phyloP scores from a whole-genome alignment of 2,797 vertebrate species.

The Alectoris magna region DNA sequence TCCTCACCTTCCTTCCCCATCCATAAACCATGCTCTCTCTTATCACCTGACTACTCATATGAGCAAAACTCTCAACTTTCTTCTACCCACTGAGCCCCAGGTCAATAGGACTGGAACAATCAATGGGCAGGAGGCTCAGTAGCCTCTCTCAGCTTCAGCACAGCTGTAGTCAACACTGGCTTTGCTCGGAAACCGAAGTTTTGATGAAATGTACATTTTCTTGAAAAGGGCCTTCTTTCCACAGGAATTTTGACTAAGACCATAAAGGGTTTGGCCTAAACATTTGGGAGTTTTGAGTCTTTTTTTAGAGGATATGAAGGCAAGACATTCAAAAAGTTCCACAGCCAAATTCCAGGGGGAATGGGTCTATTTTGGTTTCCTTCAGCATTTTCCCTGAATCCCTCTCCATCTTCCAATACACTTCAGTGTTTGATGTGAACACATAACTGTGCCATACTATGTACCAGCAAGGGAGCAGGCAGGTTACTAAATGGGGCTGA shows the following conservation, averaged over 20 bases:
- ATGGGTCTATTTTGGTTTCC: constrained; percentile 29
- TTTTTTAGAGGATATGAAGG: constrained; percentile 35
- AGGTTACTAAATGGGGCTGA: neutral
- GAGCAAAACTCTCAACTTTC: neutral
- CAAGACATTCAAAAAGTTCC: constrained; percentile 4
- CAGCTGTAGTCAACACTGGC: neutral
- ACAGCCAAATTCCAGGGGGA: constrained; percentile 30
- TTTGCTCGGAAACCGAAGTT: neutral
- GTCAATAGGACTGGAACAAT: neutral
- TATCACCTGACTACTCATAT: neutral
- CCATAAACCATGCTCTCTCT: neutral
- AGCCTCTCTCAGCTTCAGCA: neutral
- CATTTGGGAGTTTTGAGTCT: neutral
- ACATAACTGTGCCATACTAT: neutral
- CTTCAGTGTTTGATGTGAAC: constrained; percentile 4
- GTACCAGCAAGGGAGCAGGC: neutral
- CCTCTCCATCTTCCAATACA: constrained; percentile 30
- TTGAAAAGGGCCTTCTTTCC: constrained; percentile 48
- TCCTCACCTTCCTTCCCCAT: neutral
- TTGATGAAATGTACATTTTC: constrained; percentile 23
- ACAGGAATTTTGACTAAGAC: constrained; percentile 55
- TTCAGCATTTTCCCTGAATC: constrained; percentile 32
- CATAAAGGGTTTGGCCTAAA: constrained; percentile 27
- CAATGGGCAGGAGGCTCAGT: neutral
- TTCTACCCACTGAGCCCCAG: neutral